Percentiles rank a stretch among this genome's conserved stretches.
Conservation (phyloP, 1,140 invertebrate species). For the Diorhabda sublineata region DNA sequence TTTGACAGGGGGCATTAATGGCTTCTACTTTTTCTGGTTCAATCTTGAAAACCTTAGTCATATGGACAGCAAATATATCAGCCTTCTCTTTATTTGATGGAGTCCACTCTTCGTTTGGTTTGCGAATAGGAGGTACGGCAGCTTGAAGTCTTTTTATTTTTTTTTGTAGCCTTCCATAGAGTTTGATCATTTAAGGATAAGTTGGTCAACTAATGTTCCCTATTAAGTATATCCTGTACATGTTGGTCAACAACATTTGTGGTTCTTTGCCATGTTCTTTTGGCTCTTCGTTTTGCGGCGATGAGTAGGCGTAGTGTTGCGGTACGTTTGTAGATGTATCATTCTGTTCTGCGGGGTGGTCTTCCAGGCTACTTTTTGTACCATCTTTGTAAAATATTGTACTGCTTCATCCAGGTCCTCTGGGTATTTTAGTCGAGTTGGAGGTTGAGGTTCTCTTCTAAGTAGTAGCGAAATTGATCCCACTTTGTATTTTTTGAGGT, state of each 20-base stretch:
- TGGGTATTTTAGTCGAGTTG: neutral
- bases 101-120: neutral
- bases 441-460: neutral
- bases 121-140: neutral
- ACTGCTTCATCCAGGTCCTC: neutral
- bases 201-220: neutral
- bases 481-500: neutral
- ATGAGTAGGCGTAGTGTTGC: neutral
- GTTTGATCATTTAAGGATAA: neutral
- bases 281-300: neutral
- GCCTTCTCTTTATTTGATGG: neutral
- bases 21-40: too few species aligned
- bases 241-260: neutral
- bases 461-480: neutral
- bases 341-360: neutral
- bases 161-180: neutral
- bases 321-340: neutral
- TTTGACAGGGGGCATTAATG: too few species aligned
- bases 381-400: slow-evolving; percentile 5
- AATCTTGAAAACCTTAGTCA: neutral
- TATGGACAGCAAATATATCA: neutral
- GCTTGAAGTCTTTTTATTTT: neutral
- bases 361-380: neutral
- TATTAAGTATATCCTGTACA: neutral
- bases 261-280: neutral